A percentile compares a stretch with the other conserved stretches of the same genome.
Conservation (phyloP, 2,797 vertebrate genomes). For the Sylvilagus floridanus region DNA sequence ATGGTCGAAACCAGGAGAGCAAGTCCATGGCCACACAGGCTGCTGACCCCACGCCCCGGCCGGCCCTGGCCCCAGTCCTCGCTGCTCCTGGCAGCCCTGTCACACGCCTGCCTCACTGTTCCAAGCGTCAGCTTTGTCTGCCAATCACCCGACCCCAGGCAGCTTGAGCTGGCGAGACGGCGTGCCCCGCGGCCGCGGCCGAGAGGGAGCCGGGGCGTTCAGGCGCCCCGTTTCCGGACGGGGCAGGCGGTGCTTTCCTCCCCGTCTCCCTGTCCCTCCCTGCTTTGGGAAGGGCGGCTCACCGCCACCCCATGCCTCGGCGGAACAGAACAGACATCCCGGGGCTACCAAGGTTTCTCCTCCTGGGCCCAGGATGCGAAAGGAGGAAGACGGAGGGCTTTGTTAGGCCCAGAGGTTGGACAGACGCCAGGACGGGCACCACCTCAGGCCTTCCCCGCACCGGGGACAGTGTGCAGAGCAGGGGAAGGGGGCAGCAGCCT, state of each 20-base stretch:
- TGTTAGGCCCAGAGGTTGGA: background rate
- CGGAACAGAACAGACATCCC: background rate
- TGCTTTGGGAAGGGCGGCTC: background rate
- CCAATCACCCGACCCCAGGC: background rate
- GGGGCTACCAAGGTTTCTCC: background rate
- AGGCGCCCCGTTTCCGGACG: rapidly evolving
- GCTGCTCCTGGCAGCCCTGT: no score
- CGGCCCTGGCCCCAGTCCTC: background rate
- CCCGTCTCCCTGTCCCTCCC: background rate
- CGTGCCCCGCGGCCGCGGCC: background rate
- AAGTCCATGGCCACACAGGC: background rate
- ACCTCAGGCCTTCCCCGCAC: no score
- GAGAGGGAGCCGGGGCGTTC: background rate
- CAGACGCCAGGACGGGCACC: no score
- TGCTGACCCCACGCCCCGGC: background rate
- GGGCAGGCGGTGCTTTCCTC: background rate
- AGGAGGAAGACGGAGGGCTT: background rate
- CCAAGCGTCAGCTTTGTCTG: background rate
- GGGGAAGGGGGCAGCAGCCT: background rate
- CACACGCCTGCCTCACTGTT: background rate
- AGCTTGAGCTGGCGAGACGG: background rate
- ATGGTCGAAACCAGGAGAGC: background rate
- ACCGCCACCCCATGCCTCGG: no score
- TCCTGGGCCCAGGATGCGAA: background rate
- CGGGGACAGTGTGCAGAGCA: background rate